phyloP scores from a whole-genome alignment of 1,140 invertebrate species.

The Cydia strobilella region DNA sequence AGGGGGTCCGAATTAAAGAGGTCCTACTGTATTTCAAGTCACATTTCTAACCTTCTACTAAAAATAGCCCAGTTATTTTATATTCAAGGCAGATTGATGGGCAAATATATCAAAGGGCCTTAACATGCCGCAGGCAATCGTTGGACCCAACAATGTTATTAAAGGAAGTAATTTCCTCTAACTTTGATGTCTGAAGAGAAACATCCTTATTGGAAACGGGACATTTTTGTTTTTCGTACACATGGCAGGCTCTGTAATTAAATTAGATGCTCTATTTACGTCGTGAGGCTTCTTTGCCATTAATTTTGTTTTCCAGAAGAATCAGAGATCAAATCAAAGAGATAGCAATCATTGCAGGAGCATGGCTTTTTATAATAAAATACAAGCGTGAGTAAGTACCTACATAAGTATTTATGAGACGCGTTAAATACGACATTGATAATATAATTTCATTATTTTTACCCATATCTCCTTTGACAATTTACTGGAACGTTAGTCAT shows the following conservation, averaged over 20 bases:
- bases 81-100: background rate
- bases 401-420: no score
- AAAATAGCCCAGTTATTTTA: background rate
- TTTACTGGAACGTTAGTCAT: no score
- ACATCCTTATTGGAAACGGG: background rate
- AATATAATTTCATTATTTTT: no score
- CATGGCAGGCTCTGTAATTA: background rate
- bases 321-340: no score
- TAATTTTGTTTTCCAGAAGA: background rate
- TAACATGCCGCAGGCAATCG: background rate
- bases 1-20: no score
- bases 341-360: no score
- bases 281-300: background rate
- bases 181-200: conserved; percentile 9
- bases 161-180: conserved; percentile 9
- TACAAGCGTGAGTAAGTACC: no score
- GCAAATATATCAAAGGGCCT: background rate
- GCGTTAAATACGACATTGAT: no score
- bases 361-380: no score
- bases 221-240: conserved; percentile 3
- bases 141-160: background rate
- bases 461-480: no score
- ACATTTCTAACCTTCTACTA: background rate
- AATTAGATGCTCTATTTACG: background rate
- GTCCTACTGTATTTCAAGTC: no score